Conservation (phyloP, 2,888 invertebrate species). For the Limnephilus lunatus region DNA sequence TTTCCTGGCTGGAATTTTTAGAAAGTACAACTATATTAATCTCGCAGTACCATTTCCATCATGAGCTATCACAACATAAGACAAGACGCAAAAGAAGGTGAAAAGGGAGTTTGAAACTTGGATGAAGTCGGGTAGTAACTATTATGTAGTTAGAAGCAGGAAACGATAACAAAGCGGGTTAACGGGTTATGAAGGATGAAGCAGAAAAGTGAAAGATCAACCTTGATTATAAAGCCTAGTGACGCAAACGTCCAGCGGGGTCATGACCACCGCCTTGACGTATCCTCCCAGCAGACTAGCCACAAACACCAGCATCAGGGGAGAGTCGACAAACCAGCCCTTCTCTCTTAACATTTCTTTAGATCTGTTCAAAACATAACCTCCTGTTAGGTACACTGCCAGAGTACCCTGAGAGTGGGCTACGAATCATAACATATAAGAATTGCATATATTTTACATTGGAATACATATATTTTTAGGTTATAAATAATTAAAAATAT, state of each 20-base stretch:
- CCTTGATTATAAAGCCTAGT: conserved; percentile 94
- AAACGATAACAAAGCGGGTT: not conserved
- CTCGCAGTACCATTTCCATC: not conserved
- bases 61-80: not conserved
- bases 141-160: not conserved
- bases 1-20: not conserved
- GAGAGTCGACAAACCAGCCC: conserved; percentile 76
- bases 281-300: conserved; percentile 89
- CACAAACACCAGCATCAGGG: conserved; percentile 83
- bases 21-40: not conserved
- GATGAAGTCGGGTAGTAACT: not conserved
- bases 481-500: not conserved
- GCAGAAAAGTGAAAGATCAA: conserved; percentile 67
- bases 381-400: not conserved
- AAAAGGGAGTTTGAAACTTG: not conserved
- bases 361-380: conserved; percentile 69
- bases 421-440: not conserved
- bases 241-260: conserved; percentile 93
- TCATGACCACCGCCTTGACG: conserved; percentile 86
- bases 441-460: not conserved
- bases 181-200: not conserved
- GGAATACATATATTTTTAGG: not conserved
- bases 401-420: not conserved
- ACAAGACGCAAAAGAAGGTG: not conserved
- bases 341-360: conserved; percentile 76